These are phyloP conservation scores for Galerucella calmariensis DNA, from an alignment of 2,888 invertebrate species.

Conservation along the genomic window DNA sequence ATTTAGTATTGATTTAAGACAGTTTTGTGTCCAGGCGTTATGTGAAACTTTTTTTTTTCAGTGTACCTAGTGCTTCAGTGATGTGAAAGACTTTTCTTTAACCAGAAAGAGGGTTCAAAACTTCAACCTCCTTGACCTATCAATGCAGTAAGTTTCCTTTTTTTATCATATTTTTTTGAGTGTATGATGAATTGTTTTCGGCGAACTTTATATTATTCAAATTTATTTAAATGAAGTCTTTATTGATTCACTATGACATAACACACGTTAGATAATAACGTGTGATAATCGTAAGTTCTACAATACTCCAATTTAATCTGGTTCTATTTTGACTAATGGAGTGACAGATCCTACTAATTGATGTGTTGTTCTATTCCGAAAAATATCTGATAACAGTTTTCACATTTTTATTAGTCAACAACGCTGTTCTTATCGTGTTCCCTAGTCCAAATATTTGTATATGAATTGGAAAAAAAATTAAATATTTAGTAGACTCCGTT, in stretches of 20 bases:
- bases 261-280: constrained; percentile 25
- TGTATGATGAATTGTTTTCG: no score
- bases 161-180: no score
- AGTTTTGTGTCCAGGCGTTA: no score
- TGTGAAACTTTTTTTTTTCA: no score
- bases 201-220: background rate
- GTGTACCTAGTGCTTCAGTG: no score
- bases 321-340: constrained; percentile 15
- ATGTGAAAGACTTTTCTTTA: no score
- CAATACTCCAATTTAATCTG: constrained; percentile 20
- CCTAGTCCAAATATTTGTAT: background rate
- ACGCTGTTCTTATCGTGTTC: background rate
- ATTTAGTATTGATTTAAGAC: no score
- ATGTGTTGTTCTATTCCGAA: background rate
- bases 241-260: constrained; percentile 27
- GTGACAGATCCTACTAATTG: constrained; percentile 14
- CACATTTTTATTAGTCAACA: background rate
- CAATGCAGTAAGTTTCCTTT: no score
- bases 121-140: no score
- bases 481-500: no score
- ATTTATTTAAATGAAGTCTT: constrained; percentile 1
- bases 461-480: no score
- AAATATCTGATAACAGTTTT: background rate
- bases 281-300: constrained; percentile 27
- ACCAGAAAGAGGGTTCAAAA: no score